A percentile compares a stretch with the other conserved stretches of the same genome.
Conservation (phyloP, 2,113 vertebrate genomes). For the Excalfactoria chinensis region DNA sequence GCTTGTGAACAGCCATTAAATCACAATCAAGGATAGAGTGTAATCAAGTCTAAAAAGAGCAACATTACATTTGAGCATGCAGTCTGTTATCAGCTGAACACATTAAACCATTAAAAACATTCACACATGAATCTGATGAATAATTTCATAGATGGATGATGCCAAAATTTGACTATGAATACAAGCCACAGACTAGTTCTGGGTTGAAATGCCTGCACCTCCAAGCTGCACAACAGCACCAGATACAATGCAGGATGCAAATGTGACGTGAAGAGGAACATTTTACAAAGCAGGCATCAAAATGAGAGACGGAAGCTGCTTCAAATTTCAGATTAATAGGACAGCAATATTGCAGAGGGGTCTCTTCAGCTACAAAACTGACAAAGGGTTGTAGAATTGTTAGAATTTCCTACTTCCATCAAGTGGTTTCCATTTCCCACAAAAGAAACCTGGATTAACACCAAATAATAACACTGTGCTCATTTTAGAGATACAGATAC, state of each 20-base stretch:
- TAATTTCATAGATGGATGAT: slow-evolving; percentile 37
- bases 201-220: slow-evolving; percentile 15
- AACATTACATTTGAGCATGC: slow-evolving; percentile 17
- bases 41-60: slow-evolving; percentile 43
- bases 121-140: slow-evolving; percentile 5
- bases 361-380: neutral
- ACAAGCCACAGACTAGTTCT: neutral
- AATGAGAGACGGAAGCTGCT: neutral
- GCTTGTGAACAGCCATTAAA: slow-evolving; percentile 66
- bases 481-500: neutral
- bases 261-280: neutral
- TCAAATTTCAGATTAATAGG: neutral
- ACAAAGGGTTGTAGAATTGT: neutral
- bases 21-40: slow-evolving; percentile 30
- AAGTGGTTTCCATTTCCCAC: neutral
- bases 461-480: neutral
- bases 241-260: slow-evolving; percentile 2
- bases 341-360: neutral
- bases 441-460: neutral
- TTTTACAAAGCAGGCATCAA: neutral
- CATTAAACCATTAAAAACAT: slow-evolving; percentile 45
- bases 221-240: neutral
- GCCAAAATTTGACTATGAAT: slow-evolving; percentile 67
- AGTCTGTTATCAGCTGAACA: slow-evolving; percentile 46
- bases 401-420: neutral